Evolutionary conservation across 2,113 vertebrate species (phyloP).

Genomic region (Anolis sagrei): DNA sequence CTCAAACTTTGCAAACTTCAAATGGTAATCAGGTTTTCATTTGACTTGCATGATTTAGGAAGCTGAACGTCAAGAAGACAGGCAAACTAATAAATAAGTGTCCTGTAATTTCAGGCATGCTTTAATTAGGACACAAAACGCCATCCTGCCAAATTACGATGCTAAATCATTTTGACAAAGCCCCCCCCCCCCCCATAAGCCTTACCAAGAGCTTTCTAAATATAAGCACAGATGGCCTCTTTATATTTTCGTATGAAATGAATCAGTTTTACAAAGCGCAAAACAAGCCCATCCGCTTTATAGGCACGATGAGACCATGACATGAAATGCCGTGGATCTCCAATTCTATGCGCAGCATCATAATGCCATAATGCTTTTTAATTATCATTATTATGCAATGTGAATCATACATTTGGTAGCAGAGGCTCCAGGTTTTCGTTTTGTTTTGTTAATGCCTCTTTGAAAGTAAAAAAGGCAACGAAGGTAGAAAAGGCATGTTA

Average conservation of each 20-base stretch:
- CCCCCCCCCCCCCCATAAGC: not conserved
- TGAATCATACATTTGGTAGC: not conserved
- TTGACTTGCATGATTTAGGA: not conserved
- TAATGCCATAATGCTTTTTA: not conserved
- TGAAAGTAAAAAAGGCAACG: not conserved
- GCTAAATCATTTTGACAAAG: not conserved
- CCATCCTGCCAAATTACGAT: not conserved
- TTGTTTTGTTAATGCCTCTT: not conserved
- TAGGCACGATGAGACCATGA: not conserved
- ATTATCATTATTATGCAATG: not conserved
- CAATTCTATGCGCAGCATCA: not conserved
- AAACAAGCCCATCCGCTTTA: not conserved
- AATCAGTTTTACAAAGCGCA: not conserved
- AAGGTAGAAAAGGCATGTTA: too few relatives aligned
- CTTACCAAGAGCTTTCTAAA: not conserved
- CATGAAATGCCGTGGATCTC: not conserved
- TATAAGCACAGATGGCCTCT: not conserved
- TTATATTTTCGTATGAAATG: not conserved
- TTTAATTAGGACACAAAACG: slow-evolving; percentile 15
- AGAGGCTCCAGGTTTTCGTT: not conserved
- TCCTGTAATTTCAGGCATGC: not conserved
- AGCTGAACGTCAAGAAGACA: not conserved
- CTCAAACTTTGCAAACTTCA: not conserved
- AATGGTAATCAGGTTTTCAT: not conserved
- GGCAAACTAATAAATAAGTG: not conserved